Conservation (phyloP, 2,888 invertebrate species). For the Mystacides longicornis region DNA sequence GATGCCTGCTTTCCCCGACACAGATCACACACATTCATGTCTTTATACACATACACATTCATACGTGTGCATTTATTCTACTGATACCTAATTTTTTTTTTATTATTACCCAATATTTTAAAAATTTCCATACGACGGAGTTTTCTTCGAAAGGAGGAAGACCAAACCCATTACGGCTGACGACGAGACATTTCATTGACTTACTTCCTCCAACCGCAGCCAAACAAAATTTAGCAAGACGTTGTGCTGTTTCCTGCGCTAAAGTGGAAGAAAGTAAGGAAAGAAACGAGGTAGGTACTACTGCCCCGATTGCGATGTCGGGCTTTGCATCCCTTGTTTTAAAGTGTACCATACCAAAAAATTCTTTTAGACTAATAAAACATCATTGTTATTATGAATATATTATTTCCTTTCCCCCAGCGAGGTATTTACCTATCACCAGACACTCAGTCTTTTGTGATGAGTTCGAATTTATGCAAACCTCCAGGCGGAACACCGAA, state of each 20-base stretch:
- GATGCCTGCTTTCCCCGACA: too few relatives aligned
- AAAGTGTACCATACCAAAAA: conserved; percentile 19
- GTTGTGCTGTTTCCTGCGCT: conserved; percentile 16
- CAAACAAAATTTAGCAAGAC: conserved; percentile 12
- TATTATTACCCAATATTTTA: background rate
- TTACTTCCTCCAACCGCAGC: conserved; percentile 1
- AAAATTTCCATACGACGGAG: background rate
- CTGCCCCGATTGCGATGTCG: conserved; percentile 17
- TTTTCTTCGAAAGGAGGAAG: conserved; percentile 7
- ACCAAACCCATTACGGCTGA: conserved; percentile 3
- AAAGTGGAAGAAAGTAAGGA: conserved; percentile 13
- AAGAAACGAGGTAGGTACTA: conserved; percentile 14
- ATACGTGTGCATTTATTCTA: too few relatives aligned
- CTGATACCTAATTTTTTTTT: too few relatives aligned
- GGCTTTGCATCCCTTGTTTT: conserved; percentile 17
- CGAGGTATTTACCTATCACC: too few relatives aligned
- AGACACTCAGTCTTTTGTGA: too few relatives aligned
- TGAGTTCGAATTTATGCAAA: too few relatives aligned
- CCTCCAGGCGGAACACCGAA: too few relatives aligned
- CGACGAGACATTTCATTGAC: conserved; percentile 3
- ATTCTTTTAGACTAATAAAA: too few relatives aligned
- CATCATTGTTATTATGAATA: background rate
- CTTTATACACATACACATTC: too few relatives aligned
- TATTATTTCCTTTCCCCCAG: too few relatives aligned
- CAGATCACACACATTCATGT: too few relatives aligned